Percentiles rank a stretch among this genome's conserved stretches.
phyloP scores from a whole-genome alignment of 1,140 invertebrate genomes.

The Trigoniulus corallinus region DNA sequence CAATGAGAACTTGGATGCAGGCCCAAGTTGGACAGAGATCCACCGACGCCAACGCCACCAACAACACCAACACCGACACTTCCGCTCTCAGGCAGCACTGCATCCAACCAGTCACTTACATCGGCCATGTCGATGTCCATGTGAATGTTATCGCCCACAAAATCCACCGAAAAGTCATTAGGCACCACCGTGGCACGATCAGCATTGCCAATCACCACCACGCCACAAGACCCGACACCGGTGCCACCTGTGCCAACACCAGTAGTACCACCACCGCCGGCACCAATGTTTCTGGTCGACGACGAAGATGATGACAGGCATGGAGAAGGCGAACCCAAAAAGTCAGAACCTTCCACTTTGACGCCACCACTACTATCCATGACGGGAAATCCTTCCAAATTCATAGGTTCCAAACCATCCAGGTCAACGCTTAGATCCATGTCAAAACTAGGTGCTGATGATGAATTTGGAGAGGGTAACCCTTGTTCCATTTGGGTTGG shows the following conservation, averaged over 20 bases:
- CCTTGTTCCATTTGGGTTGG: slow-evolving; percentile 20
- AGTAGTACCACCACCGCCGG: neutral
- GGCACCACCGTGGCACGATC: slow-evolving; percentile 15
- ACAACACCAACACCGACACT: slow-evolving; percentile 15
- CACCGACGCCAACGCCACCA: neutral
- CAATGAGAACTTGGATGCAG: slow-evolving; percentile 16
- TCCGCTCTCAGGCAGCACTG: slow-evolving; percentile 33
- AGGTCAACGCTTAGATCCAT: slow-evolving; percentile 19
- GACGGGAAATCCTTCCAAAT: slow-evolving; percentile 13
- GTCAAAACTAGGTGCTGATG: neutral
- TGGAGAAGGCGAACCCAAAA: slow-evolving; percentile 12
- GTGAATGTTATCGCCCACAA: slow-evolving; percentile 11
- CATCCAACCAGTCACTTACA: slow-evolving; percentile 50
- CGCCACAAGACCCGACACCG: slow-evolving; percentile 4
- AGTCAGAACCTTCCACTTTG: slow-evolving; percentile 12
- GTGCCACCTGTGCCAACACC: no score
- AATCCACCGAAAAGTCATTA: slow-evolving; percentile 11
- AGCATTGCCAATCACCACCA: neutral
- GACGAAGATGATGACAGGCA: slow-evolving; percentile 9
- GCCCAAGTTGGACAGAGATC: neutral
- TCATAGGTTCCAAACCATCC: slow-evolving; percentile 16
- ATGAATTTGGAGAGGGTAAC: slow-evolving; percentile 4
- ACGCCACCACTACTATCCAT: neutral
- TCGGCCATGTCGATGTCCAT: slow-evolving; percentile 43
- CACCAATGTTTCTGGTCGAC: slow-evolving; percentile 6